Conservation (phyloP, 2,888 invertebrate genomes). For the Hartigia nigra region DNA sequence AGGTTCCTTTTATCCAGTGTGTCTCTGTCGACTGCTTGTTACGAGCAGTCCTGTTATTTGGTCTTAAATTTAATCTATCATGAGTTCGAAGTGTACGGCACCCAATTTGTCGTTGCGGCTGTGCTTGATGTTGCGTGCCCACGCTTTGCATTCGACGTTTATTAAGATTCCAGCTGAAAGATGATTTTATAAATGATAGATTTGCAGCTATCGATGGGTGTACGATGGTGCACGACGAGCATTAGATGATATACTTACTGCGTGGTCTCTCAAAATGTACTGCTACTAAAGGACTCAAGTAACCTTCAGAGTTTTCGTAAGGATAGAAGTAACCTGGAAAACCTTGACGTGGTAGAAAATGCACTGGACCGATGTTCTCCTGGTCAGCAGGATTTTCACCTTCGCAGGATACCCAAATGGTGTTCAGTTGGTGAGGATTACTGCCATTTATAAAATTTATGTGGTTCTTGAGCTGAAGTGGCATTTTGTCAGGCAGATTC, state of each 20-base stretch:
- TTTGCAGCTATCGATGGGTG: background rate
- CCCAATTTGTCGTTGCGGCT: constrained; percentile 77
- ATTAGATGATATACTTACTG: constrained; percentile 72
- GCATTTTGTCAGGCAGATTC: constrained; percentile 80
- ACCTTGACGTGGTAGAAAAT: constrained; percentile 84
- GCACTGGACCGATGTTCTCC: constrained; percentile 89
- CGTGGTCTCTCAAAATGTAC: constrained; percentile 85
- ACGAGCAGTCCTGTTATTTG: background rate
- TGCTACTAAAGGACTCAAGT: constrained; percentile 89
- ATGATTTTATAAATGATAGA: constrained; percentile 17
- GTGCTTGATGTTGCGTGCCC: constrained; percentile 77
- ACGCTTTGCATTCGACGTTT: constrained; percentile 79
- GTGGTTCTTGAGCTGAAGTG: constrained; percentile 75
- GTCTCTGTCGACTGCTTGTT: no score
- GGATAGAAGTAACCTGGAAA: constrained; percentile 93
- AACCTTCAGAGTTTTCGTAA: constrained; percentile 86
- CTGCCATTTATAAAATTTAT: constrained; percentile 71
- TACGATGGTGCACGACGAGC: background rate
- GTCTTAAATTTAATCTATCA: constrained; percentile 66
- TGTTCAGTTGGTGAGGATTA: constrained; percentile 73
- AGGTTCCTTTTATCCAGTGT: constrained; percentile 1
- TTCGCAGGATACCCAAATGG: constrained; percentile 92
- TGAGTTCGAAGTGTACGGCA: constrained; percentile 79
- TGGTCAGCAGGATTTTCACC: constrained; percentile 94
- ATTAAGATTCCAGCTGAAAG: constrained; percentile 72